Percentiles rank a stretch among this genome's conserved stretches.
phyloP scores from a whole-genome alignment of 2,888 invertebrate genomes.

The Lamellibrachia satsuma region DNA sequence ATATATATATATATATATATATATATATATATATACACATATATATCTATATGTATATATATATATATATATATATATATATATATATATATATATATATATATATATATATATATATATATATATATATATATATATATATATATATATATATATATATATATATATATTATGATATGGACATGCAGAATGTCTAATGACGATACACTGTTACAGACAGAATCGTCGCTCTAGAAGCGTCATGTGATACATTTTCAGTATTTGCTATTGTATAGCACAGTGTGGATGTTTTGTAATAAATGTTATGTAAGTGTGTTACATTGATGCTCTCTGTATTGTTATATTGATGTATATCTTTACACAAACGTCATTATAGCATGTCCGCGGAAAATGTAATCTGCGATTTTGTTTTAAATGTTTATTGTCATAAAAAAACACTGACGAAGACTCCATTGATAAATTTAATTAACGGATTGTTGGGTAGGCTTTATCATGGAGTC shows the following conservation, averaged over 20 bases:
- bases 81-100: not conserved
- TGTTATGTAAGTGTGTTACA: not conserved
- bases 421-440: too few relatives aligned
- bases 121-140: not conserved
- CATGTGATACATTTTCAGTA: conserved; percentile 1
- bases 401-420: too few relatives aligned
- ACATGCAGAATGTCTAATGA: not conserved
- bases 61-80: not conserved
- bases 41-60: not conserved
- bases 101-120: too few relatives aligned
- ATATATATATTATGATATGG: not conserved
- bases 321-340: not conserved
- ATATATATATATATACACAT: too few relatives aligned
- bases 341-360: not conserved
- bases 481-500: too few relatives aligned
- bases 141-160: not conserved
- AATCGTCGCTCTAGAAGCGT: conserved; percentile 10
- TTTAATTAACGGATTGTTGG: too few relatives aligned
- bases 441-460: too few relatives aligned
- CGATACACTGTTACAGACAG: not conserved
- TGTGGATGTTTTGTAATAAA: conserved; percentile 12
- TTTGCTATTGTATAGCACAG: conserved; percentile 11
- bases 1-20: too few relatives aligned
- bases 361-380: too few relatives aligned
- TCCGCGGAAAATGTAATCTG: too few relatives aligned